phyloP scores from a whole-genome alignment of 1,140 invertebrate species.

The Xylocopa sonorina region DNA sequence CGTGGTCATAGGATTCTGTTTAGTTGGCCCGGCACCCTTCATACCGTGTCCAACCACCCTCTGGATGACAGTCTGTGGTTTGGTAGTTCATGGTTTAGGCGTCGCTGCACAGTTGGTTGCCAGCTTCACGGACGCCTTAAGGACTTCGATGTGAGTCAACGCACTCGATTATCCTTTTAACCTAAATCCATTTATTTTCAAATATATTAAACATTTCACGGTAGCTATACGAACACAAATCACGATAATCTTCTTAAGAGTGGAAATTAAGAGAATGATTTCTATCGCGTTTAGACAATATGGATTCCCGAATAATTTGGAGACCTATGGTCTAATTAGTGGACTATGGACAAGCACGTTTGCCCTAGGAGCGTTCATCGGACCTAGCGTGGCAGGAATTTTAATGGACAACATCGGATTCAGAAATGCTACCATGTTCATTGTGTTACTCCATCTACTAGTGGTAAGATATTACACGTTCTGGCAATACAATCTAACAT shows the following conservation, averaged over 20 bases:
- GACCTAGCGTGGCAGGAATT: conserved; percentile 89
- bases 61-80: conserved; percentile 86
- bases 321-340: conserved; percentile 92
- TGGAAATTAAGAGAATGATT: neutral
- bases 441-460: conserved; percentile 86
- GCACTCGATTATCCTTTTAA: neutral
- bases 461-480: conserved; percentile 82
- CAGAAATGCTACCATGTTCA: conserved; percentile 86
- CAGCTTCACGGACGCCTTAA: conserved; percentile 90
- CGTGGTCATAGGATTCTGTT: conserved; percentile 85
- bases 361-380: conserved; percentile 92
- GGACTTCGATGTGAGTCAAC: conserved; percentile 86
- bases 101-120: conserved; percentile 91
- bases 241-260: too few relatives aligned
- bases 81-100: conserved; percentile 90
- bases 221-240: neutral
- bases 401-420: conserved; percentile 90
- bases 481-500: neutral
- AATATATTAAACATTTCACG: too few relatives aligned
- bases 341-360: conserved; percentile 93
- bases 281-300: conserved; percentile 80
- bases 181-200: too few relatives aligned
- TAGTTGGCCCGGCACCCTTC: conserved; percentile 90
- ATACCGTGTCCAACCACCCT: conserved; percentile 85
- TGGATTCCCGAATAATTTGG: conserved; percentile 90